Conservation (phyloP, 2,113 vertebrate genomes). For the Anguilla japonica region DNA sequence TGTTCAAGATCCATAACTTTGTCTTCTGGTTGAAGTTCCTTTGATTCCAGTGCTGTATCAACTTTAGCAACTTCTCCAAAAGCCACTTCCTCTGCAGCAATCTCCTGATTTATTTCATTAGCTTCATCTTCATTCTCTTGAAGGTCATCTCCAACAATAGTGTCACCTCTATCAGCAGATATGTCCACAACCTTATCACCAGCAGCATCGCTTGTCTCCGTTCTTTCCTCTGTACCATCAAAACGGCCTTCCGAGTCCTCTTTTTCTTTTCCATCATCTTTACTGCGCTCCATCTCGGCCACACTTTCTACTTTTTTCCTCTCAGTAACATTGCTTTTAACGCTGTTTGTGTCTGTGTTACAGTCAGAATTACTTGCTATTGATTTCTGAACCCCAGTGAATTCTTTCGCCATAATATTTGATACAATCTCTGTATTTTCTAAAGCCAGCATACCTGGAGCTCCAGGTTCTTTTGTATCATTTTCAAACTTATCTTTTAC, state of each 20-base stretch:
- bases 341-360: background rate
- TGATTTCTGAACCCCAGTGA: background rate
- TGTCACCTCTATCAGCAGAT: background rate
- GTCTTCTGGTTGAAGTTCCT: background rate
- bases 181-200: background rate
- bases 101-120: constrained; percentile 10
- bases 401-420: background rate
- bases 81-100: background rate
- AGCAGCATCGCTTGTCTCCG: background rate
- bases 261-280: constrained; percentile 5
- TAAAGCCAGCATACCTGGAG: background rate
- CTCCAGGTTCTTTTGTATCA: background rate
- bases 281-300: background rate
- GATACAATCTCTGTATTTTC: background rate
- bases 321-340: background rate
- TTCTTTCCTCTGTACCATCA: background rate
- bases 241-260: background rate
- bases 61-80: background rate
- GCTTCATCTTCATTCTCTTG: constrained; percentile 6
- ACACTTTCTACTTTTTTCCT: background rate
- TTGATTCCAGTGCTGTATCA: background rate
- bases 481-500: background rate
- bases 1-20: background rate
- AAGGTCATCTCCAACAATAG: background rate
- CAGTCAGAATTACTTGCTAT: background rate